Base-by-base conservation (phyloP, 2,113 vertebrate species). In the Phocoena phocoena region DNA sequence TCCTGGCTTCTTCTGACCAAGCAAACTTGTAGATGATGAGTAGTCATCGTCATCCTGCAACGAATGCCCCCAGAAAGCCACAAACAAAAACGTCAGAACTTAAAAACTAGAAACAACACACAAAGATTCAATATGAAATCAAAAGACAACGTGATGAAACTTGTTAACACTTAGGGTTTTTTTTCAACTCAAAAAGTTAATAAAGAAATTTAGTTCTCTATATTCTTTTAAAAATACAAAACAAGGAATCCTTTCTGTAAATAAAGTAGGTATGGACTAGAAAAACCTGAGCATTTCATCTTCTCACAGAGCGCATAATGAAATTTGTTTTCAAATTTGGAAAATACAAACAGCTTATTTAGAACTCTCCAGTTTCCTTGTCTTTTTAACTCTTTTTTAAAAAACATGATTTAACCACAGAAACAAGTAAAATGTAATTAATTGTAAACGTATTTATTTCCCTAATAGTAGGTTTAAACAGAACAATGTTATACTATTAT, bases 1-100 rank as follows among this genome's bases (percentile, higher is more conserved):
- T 14, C 99, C 99, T 10, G 99, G 99, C 97, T 99, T 99, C 99
- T 99, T 99, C 97, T 99, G 99, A 79, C 99, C 99, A 98, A 99
- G 98, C 94, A 99, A 98, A 98, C 99, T 99, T 80, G 99, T 99
- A 38, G 99, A 99, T 12, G 99, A 99, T 93, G 99, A 99, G 36
- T 99, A 99, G 95, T 99, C 99, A 95, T 99, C 99, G 74, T 99
- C 99, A 95, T 99, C 99, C 99, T 99, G 95, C 44, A 97, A 85
- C 26, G 73, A 47, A 97, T 53, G 6, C 80, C 47, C 93, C 63
- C 77, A 13, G 55, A 97, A 87, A 38, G 8, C 5, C 55, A 84
- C 14, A 53, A 77, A 82, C 33, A 55, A 50, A 68, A 89, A 82
- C 10, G n/a, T 90, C 5, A 96, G 31, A 55, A 88, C 25, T 76